Evolutionary conservation across 2,113 vertebrate genomes (phyloP).

Genomic region (Microtus oregoni): DNA sequence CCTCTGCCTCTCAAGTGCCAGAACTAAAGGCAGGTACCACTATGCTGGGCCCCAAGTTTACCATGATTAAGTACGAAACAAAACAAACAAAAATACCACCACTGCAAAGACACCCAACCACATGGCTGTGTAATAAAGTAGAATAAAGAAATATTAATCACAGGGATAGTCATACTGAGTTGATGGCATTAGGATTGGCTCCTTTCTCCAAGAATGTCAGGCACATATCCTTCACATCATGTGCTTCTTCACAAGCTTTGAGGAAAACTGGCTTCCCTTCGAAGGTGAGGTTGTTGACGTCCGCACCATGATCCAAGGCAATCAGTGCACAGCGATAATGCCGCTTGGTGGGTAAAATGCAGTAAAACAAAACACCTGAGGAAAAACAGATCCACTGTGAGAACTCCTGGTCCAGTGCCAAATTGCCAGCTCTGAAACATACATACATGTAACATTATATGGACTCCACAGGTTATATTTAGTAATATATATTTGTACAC

Average conservation of each 20-base stretch:
- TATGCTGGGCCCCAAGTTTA: neutral
- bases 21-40: neutral
- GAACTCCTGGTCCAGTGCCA: neutral
- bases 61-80: neutral
- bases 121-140: neutral
- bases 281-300: slow-evolving; percentile 90
- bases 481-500: neutral
- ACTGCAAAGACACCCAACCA: neutral
- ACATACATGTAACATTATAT: neutral
- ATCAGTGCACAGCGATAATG: slow-evolving; percentile 90
- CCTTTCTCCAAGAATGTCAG: slow-evolving; percentile 91
- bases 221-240: slow-evolving; percentile 88
- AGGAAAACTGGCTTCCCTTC: slow-evolving; percentile 91
- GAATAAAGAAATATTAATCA: slow-evolving; percentile 59
- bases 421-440: neutral
- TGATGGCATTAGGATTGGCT: slow-evolving; percentile 90
- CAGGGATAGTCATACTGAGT: slow-evolving; percentile 85
- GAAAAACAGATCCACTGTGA: slow-evolving; percentile 60
- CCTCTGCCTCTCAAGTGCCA: neutral
- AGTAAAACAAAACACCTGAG: slow-evolving; percentile 95
- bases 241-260: slow-evolving; percentile 91
- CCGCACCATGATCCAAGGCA: slow-evolving; percentile 89
- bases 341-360: slow-evolving; percentile 90
- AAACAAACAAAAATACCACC: neutral
- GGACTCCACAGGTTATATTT: neutral